Evolutionary conservation across 2,797 vertebrate species (phyloP).

Genomic region (Chloroceryle amazona): DNA sequence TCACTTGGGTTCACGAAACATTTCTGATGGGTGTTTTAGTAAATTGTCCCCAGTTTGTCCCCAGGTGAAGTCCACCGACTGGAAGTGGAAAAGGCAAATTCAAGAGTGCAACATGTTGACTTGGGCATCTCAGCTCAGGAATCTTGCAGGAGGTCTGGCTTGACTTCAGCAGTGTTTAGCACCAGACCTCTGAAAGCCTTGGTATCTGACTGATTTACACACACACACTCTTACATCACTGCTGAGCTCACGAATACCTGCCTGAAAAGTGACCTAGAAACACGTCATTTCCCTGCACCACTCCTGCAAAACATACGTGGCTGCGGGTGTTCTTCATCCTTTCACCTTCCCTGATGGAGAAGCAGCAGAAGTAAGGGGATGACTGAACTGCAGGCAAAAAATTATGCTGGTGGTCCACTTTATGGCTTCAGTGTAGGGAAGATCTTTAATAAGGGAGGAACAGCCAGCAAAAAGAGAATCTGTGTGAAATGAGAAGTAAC

Average conservation of each 20-base stretch:
- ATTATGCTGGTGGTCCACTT: neutral
- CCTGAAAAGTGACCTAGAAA: neutral
- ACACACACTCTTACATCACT: neutral
- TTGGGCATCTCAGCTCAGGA: neutral
- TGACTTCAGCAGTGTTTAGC: neutral
- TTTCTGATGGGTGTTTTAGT: neutral
- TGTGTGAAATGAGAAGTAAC: neutral
- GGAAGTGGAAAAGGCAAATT: neutral
- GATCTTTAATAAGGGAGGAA: neutral
- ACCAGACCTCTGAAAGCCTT: neutral
- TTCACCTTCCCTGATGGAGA: neutral
- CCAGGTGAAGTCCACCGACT: neutral
- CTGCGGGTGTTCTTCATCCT: neutral
- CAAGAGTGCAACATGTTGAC: neutral
- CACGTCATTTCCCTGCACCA: neutral
- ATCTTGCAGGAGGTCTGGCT: neutral
- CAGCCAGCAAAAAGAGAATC: neutral
- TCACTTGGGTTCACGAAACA: neutral
- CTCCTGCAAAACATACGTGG: neutral
- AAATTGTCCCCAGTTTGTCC: rapidly evolving
- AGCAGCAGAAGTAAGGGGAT: neutral
- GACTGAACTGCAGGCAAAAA: neutral
- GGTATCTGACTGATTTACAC: neutral
- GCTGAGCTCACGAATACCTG: neutral
- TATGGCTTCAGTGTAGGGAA: neutral